Conservation (phyloP, 2,888 invertebrate genomes). For the Lasioglossum marginatum region DNA sequence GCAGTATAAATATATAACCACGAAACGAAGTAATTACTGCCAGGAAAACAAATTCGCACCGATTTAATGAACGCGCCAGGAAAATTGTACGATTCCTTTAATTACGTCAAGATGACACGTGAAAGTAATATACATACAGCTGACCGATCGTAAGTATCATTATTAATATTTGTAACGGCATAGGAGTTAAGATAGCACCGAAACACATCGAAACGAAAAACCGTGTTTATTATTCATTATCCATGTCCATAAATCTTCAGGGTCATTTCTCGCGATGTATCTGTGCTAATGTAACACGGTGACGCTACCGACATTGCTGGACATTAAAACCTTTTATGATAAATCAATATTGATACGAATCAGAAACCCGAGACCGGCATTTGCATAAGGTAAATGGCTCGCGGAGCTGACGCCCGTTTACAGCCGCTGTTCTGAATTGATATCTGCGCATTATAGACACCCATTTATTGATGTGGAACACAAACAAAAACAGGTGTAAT, state of each 20-base stretch:
- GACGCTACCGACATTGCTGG: background rate
- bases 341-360: constrained; percentile 7
- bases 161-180: background rate
- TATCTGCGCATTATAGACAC: background rate
- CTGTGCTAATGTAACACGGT: background rate
- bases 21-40: background rate
- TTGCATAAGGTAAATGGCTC: constrained; percentile 3
- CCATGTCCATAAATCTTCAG: background rate
- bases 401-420: background rate
- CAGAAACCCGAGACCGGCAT: background rate
- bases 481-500: background rate
- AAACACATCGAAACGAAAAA: background rate
- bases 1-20: background rate
- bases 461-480: background rate
- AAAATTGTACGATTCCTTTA: background rate
- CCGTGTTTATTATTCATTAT: background rate
- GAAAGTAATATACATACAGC: background rate
- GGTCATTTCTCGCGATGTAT: background rate
- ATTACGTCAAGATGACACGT: background rate
- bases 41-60: background rate
- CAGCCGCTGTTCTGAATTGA: background rate
- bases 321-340: background rate
- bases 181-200: background rate
- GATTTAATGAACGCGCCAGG: background rate
- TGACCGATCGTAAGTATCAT: background rate